Percentiles rank a stretch among this genome's conserved stretches.
phyloP scores from a whole-genome alignment of 2,113 vertebrate species.

The Agelaius tricolor region DNA sequence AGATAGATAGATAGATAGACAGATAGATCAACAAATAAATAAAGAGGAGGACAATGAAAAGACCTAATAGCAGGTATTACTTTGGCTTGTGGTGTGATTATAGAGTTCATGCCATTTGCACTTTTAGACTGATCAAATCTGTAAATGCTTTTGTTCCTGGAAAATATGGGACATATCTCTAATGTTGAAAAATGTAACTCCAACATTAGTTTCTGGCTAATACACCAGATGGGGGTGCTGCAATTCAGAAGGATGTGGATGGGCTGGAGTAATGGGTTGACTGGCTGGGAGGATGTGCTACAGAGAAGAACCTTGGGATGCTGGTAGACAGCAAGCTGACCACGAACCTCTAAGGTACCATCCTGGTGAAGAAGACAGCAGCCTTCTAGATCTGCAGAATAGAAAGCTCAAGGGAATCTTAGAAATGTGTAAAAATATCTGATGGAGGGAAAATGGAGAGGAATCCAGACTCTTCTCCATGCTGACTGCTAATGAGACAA shows the following conservation, averaged over 20 bases:
- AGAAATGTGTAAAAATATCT: background rate
- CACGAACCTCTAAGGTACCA: background rate
- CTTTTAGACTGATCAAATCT: background rate
- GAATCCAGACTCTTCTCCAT: background rate
- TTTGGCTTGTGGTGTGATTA: background rate
- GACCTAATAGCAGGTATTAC: background rate
- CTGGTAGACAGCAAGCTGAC: background rate
- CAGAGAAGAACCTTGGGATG: background rate
- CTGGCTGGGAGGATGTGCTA: background rate
- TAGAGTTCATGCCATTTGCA: background rate
- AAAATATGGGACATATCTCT: background rate
- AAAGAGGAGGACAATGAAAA: background rate
- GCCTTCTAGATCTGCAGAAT: background rate
- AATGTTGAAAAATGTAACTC: background rate
- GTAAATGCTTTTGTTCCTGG: background rate
- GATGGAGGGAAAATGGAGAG: background rate
- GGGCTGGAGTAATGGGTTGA: background rate
- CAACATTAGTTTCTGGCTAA: background rate
- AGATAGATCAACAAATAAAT: background rate
- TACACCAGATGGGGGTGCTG: accelerated
- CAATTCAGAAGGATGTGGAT: background rate
- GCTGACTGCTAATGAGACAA: background rate
- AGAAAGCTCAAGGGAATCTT: background rate
- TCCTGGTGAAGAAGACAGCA: background rate
- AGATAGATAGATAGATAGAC: too few relatives aligned